phyloP scores from a whole-genome alignment of 2,113 vertebrate genomes.

The Strix aluco region DNA sequence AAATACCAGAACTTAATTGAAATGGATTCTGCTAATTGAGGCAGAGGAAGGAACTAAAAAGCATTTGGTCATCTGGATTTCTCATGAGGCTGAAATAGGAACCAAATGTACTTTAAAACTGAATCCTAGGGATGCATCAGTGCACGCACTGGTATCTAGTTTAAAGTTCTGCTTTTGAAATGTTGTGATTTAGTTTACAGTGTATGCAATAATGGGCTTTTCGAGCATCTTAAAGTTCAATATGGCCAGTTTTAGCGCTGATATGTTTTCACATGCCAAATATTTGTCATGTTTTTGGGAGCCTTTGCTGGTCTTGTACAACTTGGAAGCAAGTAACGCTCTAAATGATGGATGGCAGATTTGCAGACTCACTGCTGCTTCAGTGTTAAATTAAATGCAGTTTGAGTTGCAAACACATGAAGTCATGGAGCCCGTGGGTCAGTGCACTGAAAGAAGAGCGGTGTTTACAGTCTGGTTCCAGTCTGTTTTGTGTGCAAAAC shows the following conservation, averaged over 20 bases:
- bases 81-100: slow-evolving; percentile 28
- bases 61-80: slow-evolving; percentile 24
- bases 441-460: slow-evolving; percentile 40
- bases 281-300: slow-evolving; percentile 40
- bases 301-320: neutral
- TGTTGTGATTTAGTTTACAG: neutral
- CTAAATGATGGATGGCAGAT: slow-evolving; percentile 34
- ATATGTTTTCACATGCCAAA: neutral
- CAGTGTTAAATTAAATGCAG: slow-evolving; percentile 1
- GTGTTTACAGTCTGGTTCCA: slow-evolving; percentile 65
- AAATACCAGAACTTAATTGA: neutral
- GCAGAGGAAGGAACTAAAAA: slow-evolving; percentile 43
- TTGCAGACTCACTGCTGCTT: slow-evolving; percentile 30
- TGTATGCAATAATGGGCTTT: neutral
- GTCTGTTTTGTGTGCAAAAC: slow-evolving; percentile 45
- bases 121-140: neutral
- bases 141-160: neutral
- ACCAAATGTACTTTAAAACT: slow-evolving; percentile 2
- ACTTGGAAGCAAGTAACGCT: slow-evolving; percentile 16
- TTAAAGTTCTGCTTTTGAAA: slow-evolving; percentile 6
- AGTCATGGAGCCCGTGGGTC: slow-evolving; percentile 65
- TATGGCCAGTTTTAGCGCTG: neutral
- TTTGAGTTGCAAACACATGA: slow-evolving; percentile 54
- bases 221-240: neutral
- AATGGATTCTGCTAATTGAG: slow-evolving; percentile 23